A percentile compares a stretch with the other conserved stretches of the same genome.
These are phyloP conservation scores for Drosophila repleta DNA, from an alignment of 1,140 invertebrate species.

Conservation along the genomic window DNA sequence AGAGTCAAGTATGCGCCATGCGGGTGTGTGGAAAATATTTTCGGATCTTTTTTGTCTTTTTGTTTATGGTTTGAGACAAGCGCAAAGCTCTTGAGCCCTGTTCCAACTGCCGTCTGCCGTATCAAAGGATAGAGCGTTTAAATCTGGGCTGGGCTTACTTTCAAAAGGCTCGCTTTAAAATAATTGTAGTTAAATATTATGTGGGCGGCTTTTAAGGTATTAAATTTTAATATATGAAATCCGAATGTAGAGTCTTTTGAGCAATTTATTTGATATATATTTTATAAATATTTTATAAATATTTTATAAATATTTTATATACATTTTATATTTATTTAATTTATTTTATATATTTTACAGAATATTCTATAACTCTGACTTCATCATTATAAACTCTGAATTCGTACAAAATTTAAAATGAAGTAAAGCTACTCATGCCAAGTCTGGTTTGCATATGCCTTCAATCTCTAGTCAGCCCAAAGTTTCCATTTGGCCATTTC, in stretches of 20 bases:
- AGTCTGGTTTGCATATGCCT: background rate
- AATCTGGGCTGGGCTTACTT: background rate
- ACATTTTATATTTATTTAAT: no score
- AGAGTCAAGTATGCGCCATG: constrained; percentile 19
- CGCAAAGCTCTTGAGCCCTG: constrained; percentile 4
- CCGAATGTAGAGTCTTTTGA: no score
- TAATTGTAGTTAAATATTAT: no score
- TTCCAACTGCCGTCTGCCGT: background rate
- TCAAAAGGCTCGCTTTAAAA: constrained; percentile 1
- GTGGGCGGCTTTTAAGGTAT: no score
- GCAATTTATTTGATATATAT: background rate
- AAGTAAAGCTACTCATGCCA: background rate
- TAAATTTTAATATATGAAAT: no score
- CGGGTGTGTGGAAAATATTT: constrained; percentile 14
- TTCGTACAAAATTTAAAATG: background rate
- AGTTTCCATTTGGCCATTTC: background rate
- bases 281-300: no score
- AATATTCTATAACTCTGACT: no score
- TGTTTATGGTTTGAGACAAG: no score
- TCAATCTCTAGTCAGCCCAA: background rate
- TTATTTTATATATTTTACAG: no score
- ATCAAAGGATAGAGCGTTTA: constrained; percentile 9
- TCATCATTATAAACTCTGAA: no score
- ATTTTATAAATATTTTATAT: background rate
- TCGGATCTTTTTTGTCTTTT: background rate